Conservation (phyloP, 30 jellyfish, hydroid and myxozoan species). For the Phacellophora camtschatica region DNA sequence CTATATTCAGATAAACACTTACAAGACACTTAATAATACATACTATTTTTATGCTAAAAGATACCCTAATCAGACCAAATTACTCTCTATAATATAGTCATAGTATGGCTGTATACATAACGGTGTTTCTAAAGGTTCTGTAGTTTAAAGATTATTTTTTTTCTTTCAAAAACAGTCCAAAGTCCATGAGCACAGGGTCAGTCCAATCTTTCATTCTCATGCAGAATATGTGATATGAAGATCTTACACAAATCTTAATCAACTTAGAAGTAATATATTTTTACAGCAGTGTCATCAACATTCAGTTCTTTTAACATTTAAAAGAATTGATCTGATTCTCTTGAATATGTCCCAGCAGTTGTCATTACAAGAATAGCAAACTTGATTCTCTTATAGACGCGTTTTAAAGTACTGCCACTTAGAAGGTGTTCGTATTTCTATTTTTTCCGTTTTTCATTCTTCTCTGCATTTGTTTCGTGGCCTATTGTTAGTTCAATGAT, state of each 20-base stretch:
- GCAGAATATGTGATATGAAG: background rate
- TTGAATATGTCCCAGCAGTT: constrained; percentile 14
- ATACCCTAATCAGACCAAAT: background rate
- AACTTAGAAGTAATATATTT: background rate
- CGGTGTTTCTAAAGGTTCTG: background rate
- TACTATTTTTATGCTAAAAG: background rate
- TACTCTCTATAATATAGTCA: background rate
- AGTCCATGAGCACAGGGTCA: constrained; percentile 9
- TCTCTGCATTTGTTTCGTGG: constrained; percentile 7
- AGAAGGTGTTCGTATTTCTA: constrained; percentile 7
- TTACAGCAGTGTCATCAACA: background rate
- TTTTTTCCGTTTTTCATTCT: background rate
- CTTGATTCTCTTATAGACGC: constrained; percentile 1
- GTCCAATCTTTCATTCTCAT: background rate
- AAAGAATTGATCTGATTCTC: constrained; percentile 11
- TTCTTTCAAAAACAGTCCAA: background rate
- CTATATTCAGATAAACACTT: no score
- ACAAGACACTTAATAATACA: no score
- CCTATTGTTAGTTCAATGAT: constrained; percentile 16
- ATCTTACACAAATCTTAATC: background rate
- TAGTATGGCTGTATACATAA: background rate
- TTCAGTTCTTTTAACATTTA: background rate
- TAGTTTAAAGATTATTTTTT: no score
- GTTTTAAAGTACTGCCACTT: background rate
- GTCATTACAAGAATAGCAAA: constrained; percentile 7